Base-by-base conservation (phyloP, 2,113 vertebrate species). In the Cinclus mexicanus region DNA sequence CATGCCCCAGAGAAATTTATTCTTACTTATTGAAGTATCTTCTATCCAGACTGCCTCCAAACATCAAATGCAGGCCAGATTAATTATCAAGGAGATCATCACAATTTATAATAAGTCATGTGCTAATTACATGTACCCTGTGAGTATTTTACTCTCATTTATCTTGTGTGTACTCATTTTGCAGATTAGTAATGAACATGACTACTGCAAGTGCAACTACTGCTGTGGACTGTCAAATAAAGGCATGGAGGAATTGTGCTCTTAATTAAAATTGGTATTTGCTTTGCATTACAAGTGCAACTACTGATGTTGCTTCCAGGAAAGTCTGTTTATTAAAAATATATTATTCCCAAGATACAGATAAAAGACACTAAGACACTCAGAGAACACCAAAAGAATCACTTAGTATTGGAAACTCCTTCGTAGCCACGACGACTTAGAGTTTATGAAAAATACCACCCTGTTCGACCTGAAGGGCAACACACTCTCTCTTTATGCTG, bases 241-340 rank as follows among this genome's bases (percentile, higher is more conserved):
- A 96, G 47, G 33, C 84, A 67, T 71, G 44, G 41, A 87, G 78
- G 37, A 42, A 95, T 68, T 92, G 25, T n/a, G 26, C 22, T 90
- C 76, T 96, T 96, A 97, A 95, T 96, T 96, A 96, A 90, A 94
- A 68, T 23, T 79, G 64, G 20, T 70, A n/a, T 86, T 93, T 95
- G 39, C 64, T 83, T 87, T 88, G 68, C 61, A 70, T 90, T 90
- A 92, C 71, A 83, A 95, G 92, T 90, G 35, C 42, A 81, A 28
- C 71, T 90, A 87, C 76, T 3, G 41, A 70, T 75, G 47, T 78
- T 59, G 41, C 76, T 95, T 83, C 56, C 60, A 75, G 71, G 70
- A 90, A 96, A 90, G 37, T n/a, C 52, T 94, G 76, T 95, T 88
- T 88, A 92, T 96, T 96, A 94, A 94, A 96, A 93, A 56, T 12